Conservation (phyloP, 2,113 vertebrate species). For the Ictidomys tridecemlineatus region DNA sequence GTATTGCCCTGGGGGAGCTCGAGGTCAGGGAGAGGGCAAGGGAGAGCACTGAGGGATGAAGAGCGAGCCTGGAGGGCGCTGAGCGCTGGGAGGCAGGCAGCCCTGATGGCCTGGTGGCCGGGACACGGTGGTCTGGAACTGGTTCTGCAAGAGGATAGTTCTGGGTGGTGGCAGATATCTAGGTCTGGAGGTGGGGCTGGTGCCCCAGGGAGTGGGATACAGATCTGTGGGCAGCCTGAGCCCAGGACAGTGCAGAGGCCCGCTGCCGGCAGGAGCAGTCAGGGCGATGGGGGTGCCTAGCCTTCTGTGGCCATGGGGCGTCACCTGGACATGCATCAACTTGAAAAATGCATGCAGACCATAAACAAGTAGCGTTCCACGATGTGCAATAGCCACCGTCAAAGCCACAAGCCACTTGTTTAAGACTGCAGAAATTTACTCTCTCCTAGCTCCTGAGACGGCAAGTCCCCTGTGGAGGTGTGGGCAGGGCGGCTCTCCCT, state of each 20-base stretch:
- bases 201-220: neutral
- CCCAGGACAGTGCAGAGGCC: neutral
- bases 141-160: neutral
- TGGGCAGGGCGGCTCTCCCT: accelerated
- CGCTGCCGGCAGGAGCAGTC: neutral
- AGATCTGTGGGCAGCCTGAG: neutral
- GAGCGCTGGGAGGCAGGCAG: too few species aligned
- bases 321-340: accelerated
- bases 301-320: neutral
- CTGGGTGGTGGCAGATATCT: accelerated
- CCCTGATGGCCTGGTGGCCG: neutral
- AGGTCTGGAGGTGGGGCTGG: too few species aligned
- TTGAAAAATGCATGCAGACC: accelerated
- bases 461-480: neutral
- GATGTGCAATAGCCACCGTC: accelerated
- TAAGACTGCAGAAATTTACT: too few species aligned
- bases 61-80: neutral
- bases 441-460: accelerated
- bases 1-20: accelerated
- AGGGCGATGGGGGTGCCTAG: neutral
- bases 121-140: neutral
- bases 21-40: neutral
- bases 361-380: accelerated
- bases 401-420: neutral
- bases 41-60: neutral